Conservation (phyloP, 2,888 invertebrate species). For the Perithous albicinctus region DNA sequence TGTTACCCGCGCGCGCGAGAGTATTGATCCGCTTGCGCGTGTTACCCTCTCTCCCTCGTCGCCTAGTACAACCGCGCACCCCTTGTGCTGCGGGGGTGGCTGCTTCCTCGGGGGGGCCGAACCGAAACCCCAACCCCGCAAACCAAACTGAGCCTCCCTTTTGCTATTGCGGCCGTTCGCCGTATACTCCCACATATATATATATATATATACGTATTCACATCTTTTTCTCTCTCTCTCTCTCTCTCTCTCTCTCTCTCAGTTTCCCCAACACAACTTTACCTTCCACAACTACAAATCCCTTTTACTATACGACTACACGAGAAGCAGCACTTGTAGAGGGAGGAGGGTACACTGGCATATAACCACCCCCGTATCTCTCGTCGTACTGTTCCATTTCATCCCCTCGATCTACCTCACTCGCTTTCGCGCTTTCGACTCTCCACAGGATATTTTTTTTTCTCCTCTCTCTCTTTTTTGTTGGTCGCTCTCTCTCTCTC, state of each 20-base stretch:
- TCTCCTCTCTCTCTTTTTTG: too few relatives aligned
- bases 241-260: constrained; percentile 2
- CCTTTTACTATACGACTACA: constrained; percentile 36
- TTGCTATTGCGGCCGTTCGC: constrained; percentile 64
- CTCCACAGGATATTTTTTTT: neutral
- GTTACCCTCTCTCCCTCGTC: constrained; percentile 56
- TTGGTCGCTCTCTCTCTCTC: constrained; percentile 19
- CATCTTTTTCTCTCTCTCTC: neutral
- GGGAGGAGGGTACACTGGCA: constrained; percentile 33
- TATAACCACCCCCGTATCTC: constrained; percentile 38
- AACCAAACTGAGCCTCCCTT: constrained; percentile 74
- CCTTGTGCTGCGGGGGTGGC: constrained; percentile 61
- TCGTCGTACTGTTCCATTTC: constrained; percentile 63
- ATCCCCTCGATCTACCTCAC: constrained; percentile 64
- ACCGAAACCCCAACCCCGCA: constrained; percentile 72
- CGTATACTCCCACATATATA: constrained; percentile 28
- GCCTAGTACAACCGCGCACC: constrained; percentile 48
- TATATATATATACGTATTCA: constrained; percentile 9
- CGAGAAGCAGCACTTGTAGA: constrained; percentile 51
- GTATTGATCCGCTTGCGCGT: constrained; percentile 66
- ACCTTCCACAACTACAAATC: constrained; percentile 31
- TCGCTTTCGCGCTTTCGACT: constrained; percentile 36
- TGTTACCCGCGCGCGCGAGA: constrained; percentile 55
- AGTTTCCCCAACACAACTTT: constrained; percentile 8
- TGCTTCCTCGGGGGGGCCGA: constrained; percentile 69